phyloP scores from a whole-genome alignment of 2,888 invertebrate genomes.

The Agrochola macilenta region DNA sequence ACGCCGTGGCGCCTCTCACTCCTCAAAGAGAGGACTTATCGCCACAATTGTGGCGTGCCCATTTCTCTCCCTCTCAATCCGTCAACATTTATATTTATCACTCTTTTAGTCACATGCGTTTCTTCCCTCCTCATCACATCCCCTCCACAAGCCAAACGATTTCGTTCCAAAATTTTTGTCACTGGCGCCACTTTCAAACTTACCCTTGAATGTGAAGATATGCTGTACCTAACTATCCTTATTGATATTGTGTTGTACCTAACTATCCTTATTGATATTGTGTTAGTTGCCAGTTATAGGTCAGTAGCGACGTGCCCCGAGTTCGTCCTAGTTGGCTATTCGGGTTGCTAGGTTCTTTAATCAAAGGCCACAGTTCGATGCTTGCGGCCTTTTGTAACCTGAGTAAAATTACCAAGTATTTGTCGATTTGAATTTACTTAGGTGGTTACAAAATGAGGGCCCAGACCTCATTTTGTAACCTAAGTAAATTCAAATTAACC shows the following conservation, averaged over 20 bases:
- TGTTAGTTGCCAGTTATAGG: conserved; percentile 60
- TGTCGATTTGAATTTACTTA: neutral
- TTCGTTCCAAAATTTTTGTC: too few species aligned
- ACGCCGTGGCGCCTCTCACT: too few species aligned
- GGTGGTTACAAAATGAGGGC: too few species aligned
- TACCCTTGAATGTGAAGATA: conserved; percentile 47
- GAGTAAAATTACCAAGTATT: neutral
- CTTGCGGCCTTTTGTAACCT: neutral
- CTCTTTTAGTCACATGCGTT: too few species aligned
- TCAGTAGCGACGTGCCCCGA: conserved; percentile 41
- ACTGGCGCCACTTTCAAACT: too few species aligned
- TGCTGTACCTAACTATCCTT: conserved; percentile 36
- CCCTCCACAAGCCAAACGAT: too few species aligned
- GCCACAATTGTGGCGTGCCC: too few species aligned
- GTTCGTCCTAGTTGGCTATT: conserved; percentile 28
- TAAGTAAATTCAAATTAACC: neutral
- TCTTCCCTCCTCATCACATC: too few species aligned
- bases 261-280: conserved; percentile 53
- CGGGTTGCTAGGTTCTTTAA: conserved; percentile 24
- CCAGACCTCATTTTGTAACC: neutral
- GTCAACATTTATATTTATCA: too few species aligned
- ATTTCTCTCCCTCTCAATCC: too few species aligned
- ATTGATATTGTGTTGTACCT: conserved; percentile 43
- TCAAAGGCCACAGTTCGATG: conserved; percentile 3
- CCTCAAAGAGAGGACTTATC: too few species aligned